Evolutionary conservation across 2,113 vertebrate genomes (phyloP).

Genomic region (Ctenomys sociabilis): DNA sequence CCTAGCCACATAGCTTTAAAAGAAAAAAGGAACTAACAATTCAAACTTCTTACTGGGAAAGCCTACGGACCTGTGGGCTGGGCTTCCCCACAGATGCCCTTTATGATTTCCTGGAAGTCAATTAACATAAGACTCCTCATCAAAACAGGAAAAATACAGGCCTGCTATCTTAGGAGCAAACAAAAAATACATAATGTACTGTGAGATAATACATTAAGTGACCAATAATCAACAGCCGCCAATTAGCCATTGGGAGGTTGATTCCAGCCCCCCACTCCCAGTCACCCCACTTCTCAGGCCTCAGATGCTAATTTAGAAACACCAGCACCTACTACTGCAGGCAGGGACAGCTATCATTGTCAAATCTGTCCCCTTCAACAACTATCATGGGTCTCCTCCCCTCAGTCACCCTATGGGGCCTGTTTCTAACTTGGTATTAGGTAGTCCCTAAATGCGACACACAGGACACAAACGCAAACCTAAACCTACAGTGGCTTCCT

Average conservation of each 20-base stretch:
- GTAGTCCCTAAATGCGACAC: not conserved
- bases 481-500: not conserved
- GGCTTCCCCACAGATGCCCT: not conserved
- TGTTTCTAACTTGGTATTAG: not conserved
- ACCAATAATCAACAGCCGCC: not conserved
- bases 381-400: not conserved
- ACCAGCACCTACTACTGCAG: not conserved
- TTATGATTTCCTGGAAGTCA: not conserved
- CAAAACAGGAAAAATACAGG: not conserved
- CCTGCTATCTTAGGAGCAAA: conserved; percentile 29
- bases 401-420: rapidly evolving
- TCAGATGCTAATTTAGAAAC: not conserved
- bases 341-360: not conserved
- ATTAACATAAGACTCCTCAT: not conserved
- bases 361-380: not conserved
- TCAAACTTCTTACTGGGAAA: not conserved
- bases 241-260: not conserved
- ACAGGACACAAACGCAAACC: not conserved
- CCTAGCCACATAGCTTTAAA: not conserved
- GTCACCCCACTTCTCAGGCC: not conserved
- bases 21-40: not conserved
- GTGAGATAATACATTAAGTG: not conserved
- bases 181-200: not conserved
- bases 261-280: too few species aligned
- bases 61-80: not conserved